These are phyloP conservation scores for Phaethon lepturus DNA, from an alignment of 2,113 vertebrate genomes.

Conservation along the genomic window DNA sequence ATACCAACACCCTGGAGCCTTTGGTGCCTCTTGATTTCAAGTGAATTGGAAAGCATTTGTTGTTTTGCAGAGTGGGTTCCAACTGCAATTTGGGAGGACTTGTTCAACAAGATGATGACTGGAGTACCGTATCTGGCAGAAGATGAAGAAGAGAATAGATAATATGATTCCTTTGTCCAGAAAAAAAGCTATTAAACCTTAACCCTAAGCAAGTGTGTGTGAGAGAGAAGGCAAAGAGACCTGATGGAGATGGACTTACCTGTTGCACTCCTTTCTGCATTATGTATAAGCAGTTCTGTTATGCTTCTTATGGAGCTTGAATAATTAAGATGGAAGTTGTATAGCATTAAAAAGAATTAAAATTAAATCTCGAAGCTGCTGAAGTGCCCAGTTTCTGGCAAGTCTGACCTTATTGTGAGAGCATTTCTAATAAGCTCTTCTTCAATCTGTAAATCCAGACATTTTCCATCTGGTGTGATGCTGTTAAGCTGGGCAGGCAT, in stretches of 20 bases:
- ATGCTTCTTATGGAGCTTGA: not conserved
- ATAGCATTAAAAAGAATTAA: not conserved
- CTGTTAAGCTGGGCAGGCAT: not conserved
- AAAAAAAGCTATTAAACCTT: not conserved
- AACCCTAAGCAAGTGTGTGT: not conserved
- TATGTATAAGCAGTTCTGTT: not conserved
- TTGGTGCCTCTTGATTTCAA: not conserved
- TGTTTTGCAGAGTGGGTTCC: not conserved
- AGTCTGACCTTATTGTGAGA: not conserved
- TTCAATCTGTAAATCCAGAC: not conserved
- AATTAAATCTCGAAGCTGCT: not conserved
- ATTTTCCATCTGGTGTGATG: conserved; percentile 27
- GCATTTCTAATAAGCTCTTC: not conserved
- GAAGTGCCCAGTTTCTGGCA: not conserved
- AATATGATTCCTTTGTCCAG: not conserved
- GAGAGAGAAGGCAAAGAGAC: not conserved
- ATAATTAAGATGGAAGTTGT: not conserved
- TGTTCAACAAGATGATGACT: not conserved
- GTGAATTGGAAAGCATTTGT: not conserved
- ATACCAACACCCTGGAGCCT: rapidly evolving
- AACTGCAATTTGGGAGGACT: not conserved
- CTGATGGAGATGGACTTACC: not conserved
- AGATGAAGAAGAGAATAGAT: not conserved
- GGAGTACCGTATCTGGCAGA: not conserved
- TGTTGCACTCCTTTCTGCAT: not conserved